Evolutionary conservation across 2,113 vertebrate species (phyloP), one percentile per base, ranked within the genome.

Genomic region (Procavia capensis): DNA sequence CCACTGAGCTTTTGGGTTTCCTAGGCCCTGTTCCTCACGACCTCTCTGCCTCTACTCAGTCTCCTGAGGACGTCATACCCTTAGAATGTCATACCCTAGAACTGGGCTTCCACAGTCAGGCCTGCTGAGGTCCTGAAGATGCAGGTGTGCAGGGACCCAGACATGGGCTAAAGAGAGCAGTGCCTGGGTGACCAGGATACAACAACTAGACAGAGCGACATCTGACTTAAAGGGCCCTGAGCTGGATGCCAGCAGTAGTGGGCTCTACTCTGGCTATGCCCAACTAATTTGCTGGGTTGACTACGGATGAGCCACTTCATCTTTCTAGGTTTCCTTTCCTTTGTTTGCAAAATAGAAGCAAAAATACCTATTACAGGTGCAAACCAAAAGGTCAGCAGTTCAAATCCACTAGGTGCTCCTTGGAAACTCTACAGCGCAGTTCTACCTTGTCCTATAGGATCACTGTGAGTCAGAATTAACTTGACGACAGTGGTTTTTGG

Each of bases 1-100:
- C 57, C 13, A 2, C 36, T 0, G 0, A 1, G 47, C 25, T 0
- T 17, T 64, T 61, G 63, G 39, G 50, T 0, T 59, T 24, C 61
- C 68, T 8, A 41, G 27, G 27, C 70, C 29, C 8, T 34, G 59
- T 2, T 78, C 50, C 70, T 31, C 11, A 0, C 0, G 34, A 36
- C 11, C 22, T 68, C 57, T 31, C 36, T 85, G 43, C 6, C 36
- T 43, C 3, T 2, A 5, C 20, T 74, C 31, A 10, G 0, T 43
- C 1, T 31, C 3, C 47, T 17, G 19, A 59, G 6, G 5, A 24
- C 57, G 19, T 59, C 22, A 4, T 59, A 5, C 57, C 64, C 34
- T 68, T 5, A 68, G 31, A 16, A 16, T 16, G 13, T 34, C 64
- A 17, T 22, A 34, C 25, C 81, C 70, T 5, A 8, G 17, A 29